These are phyloP conservation scores for Synergus japonicus DNA, from an alignment of 2,888 invertebrate genomes.

Conservation along the genomic window DNA sequence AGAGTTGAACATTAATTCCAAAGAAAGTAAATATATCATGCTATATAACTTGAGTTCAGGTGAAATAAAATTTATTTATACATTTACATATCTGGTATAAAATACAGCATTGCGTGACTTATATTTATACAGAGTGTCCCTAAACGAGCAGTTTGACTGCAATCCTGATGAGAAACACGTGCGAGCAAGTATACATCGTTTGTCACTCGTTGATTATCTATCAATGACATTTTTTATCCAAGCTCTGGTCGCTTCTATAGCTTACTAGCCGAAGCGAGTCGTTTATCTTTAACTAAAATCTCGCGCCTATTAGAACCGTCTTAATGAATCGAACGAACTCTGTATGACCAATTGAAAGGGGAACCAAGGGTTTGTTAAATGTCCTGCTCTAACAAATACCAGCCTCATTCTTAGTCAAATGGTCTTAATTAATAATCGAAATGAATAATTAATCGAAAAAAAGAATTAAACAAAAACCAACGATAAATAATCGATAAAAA, in stretches of 20 bases:
- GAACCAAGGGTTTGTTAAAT: slow-evolving; percentile 3
- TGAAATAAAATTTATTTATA: background rate
- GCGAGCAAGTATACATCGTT: background rate
- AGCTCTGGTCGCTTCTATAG: slow-evolving; percentile 1
- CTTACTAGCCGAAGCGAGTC: background rate
- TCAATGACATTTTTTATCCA: background rate
- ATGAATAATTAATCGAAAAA: background rate
- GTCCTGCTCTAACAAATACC: background rate
- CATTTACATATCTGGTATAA: background rate
- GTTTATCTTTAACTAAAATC: background rate
- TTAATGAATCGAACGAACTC: slow-evolving; percentile 10
- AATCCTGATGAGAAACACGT: background rate
- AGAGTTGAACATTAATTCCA: background rate
- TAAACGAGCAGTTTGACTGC: background rate
- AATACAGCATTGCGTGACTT: background rate
- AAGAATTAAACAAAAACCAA: background rate
- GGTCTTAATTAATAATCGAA: background rate
- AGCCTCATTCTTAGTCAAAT: background rate
- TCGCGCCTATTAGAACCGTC: slow-evolving; percentile 21
- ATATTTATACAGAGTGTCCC: background rate
- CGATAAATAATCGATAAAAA: background rate
- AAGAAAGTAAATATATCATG: background rate
- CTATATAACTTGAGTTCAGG: background rate
- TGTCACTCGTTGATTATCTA: slow-evolving; percentile 12
- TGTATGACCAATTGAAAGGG: background rate